phyloP scores from a whole-genome alignment of 92 coral and sea anemone species.

The Zoanthus solanderi region DNA sequence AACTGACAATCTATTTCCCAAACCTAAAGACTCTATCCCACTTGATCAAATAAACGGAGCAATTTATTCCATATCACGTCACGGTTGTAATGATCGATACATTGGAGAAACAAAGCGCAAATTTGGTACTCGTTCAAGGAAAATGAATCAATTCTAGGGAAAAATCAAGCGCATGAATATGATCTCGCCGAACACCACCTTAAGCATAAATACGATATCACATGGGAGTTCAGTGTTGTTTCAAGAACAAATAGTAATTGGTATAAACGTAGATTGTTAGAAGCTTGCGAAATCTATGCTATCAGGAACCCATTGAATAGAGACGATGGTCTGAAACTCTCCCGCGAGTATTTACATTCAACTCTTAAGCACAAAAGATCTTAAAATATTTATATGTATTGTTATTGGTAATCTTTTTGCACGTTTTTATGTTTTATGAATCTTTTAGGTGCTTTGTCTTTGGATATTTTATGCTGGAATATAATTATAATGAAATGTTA shows the following conservation, averaged over 20 bases:
- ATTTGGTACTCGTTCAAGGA: neutral
- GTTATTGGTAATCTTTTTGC: too few relatives aligned
- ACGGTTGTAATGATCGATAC: neutral
- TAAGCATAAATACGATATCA: neutral
- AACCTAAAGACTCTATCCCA: conserved; percentile 6
- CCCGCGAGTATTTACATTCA: neutral
- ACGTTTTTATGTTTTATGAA: neutral
- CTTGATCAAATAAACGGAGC: neutral
- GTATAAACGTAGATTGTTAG: neutral
- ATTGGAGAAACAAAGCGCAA: neutral
- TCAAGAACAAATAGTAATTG: neutral
- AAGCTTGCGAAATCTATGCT: neutral
- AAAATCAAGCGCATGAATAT: neutral
- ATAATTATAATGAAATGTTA: too few relatives aligned
- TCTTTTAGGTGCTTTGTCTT: neutral
- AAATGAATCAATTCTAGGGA: neutral
- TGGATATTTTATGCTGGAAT: neutral
- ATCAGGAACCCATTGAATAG: neutral
- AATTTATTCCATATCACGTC: conserved; percentile 9
- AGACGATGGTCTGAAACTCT: neutral
- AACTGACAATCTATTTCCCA: neutral
- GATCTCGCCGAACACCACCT: neutral
- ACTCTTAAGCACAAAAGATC: neutral
- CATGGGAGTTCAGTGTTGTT: neutral
- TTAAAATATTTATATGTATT: neutral